These are phyloP conservation scores for Seriola dumerili DNA, from an alignment of 2,113 vertebrate species.

Conservation along the genomic window DNA sequence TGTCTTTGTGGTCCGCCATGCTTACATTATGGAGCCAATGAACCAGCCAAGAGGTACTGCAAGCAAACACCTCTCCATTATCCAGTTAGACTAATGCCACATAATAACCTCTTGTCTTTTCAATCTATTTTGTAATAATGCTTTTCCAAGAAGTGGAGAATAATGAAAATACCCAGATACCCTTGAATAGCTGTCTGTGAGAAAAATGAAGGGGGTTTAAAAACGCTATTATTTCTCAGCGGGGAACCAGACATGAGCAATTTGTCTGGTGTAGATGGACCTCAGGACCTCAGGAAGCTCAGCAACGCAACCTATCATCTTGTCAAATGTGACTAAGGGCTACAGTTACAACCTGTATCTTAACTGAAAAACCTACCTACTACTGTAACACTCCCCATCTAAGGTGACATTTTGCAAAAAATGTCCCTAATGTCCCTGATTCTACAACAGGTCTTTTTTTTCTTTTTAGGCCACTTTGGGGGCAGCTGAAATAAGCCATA, in stretches of 20 bases:
- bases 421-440: too few species aligned
- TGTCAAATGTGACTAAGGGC: background rate
- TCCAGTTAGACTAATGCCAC: constrained; percentile 52
- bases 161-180: constrained; percentile 22
- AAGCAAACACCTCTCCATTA: constrained; percentile 52
- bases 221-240: background rate
- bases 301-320: background rate
- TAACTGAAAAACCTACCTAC: background rate
- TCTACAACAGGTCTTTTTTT: too few species aligned
- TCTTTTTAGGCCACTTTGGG: too few species aligned
- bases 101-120: constrained; percentile 42
- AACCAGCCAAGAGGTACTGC: constrained; percentile 34
- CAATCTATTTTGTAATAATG: constrained; percentile 12
- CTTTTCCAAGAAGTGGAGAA: constrained; percentile 8
- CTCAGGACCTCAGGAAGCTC: background rate
- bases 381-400: background rate
- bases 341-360: background rate
- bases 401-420: too few species aligned
- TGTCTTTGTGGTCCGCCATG: constrained; percentile 35
- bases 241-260: background rate
- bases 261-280: background rate
- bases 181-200: background rate
- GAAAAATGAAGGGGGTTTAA: background rate
- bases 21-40: constrained; percentile 44
- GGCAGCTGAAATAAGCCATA: too few species aligned